Percentiles rank a stretch among this genome's conserved stretches.
Conservation (phyloP, 2,888 invertebrate genomes). For the Leucophenga montana region DNA sequence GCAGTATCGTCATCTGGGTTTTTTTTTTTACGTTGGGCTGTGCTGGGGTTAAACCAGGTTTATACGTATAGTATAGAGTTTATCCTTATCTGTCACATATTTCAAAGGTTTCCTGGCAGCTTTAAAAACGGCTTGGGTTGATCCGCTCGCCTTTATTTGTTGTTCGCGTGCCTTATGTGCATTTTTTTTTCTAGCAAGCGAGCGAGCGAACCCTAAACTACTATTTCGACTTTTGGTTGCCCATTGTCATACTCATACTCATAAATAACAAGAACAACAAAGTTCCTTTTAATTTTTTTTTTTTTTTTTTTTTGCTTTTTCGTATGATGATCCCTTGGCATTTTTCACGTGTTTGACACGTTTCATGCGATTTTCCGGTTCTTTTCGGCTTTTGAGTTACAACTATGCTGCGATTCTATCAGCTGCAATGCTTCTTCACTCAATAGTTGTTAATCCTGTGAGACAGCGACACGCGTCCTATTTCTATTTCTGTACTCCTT, state of each 20-base stretch:
- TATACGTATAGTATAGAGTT: not conserved
- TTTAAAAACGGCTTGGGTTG: not conserved
- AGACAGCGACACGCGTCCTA: slow-evolving; percentile 54
- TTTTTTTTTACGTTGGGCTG: not conserved
- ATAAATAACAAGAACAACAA: slow-evolving; percentile 54
- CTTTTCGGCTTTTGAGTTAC: slow-evolving; percentile 32
- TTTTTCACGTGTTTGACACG: slow-evolving; percentile 70
- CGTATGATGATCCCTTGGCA: slow-evolving; percentile 59
- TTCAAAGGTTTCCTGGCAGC: slow-evolving; percentile 5
- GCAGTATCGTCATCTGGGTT: slow-evolving; percentile 13
- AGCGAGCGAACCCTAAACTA: slow-evolving; percentile 9
- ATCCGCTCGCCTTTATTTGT: not conserved
- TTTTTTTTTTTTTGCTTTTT: no score
- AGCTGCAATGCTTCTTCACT: slow-evolving; percentile 37
- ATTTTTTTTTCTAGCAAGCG: slow-evolving; percentile 7
- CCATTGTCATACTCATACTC: slow-evolving; percentile 31
- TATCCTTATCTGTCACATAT: slow-evolving; percentile 12
- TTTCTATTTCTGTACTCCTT: slow-evolving; percentile 9
- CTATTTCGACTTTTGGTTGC: slow-evolving; percentile 1
- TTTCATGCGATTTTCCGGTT: slow-evolving; percentile 65
- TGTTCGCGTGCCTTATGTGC: slow-evolving; percentile 9
- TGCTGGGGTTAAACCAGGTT: no score
- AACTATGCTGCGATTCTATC: slow-evolving; percentile 17
- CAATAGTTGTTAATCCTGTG: slow-evolving; percentile 32
- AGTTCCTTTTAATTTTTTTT: not conserved